These are phyloP conservation scores for Drosophila colorata DNA, from an alignment of 2,888 invertebrate genomes.

Conservation along the genomic window DNA sequence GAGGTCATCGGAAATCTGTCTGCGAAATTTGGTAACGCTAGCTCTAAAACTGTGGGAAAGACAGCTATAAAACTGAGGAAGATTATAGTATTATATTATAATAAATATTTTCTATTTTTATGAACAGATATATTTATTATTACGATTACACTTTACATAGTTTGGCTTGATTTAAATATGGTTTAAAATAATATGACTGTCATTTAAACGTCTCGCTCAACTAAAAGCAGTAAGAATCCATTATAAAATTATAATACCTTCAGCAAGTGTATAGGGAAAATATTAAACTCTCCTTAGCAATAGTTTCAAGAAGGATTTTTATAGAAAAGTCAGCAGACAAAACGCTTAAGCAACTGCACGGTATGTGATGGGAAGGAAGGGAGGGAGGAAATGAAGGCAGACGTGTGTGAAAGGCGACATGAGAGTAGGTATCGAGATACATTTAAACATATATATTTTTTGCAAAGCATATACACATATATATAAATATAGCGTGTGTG, in stretches of 20 bases:
- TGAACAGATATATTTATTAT: too few relatives aligned
- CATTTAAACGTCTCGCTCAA: too few relatives aligned
- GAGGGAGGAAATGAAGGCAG: background rate
- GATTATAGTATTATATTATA: too few relatives aligned
- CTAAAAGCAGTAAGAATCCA: background rate
- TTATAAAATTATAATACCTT: background rate
- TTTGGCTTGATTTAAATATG: too few relatives aligned
- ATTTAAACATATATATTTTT: slow-evolving; percentile 10
- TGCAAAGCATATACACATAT: slow-evolving; percentile 10
- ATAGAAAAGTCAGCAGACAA: slow-evolving; percentile 37
- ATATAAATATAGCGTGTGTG: background rate
- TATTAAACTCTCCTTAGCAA: slow-evolving; percentile 35
- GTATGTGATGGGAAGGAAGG: background rate
- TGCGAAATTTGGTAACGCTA: too few relatives aligned
- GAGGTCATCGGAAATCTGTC: too few relatives aligned
- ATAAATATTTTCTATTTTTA: too few relatives aligned
- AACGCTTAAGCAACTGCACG: slow-evolving; percentile 38
- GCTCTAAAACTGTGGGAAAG: too few relatives aligned
- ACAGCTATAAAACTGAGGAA: too few relatives aligned
- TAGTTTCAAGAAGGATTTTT: slow-evolving; percentile 42
- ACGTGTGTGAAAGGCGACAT: slow-evolving; percentile 23
- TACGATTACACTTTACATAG: too few relatives aligned
- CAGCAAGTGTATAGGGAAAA: slow-evolving; percentile 25
- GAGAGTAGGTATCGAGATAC: slow-evolving; percentile 1
- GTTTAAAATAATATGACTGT: too few relatives aligned